These are phyloP conservation scores for Aporophyla lueneburgensis DNA, from an alignment of 2,888 invertebrate genomes.

Conservation along the genomic window DNA sequence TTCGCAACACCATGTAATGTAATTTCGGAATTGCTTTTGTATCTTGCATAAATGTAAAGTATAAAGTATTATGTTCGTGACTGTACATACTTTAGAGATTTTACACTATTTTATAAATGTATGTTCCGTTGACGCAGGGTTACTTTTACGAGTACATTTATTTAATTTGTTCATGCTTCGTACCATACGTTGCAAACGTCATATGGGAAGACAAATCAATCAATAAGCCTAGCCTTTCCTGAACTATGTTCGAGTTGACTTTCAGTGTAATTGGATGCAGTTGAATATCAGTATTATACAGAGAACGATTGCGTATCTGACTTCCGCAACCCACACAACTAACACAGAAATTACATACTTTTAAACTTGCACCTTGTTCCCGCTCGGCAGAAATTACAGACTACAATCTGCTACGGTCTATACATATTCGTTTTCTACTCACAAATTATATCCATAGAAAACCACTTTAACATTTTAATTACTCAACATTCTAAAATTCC, in stretches of 20 bases:
- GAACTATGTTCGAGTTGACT: neutral
- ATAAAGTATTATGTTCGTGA: neutral
- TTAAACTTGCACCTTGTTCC: neutral
- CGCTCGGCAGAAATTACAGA: neutral
- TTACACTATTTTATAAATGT: no score
- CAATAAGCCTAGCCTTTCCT: neutral
- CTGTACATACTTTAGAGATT: neutral
- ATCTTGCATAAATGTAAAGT: neutral
- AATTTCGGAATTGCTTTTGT: neutral
- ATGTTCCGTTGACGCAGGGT: neutral
- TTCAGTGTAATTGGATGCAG: neutral
- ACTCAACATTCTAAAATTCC: slow-evolving; percentile 17
- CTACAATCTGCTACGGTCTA: no score
- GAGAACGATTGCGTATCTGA: no score
- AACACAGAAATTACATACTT: neutral
- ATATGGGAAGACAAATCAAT: neutral
- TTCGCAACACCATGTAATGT: neutral
- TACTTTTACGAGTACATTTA: neutral
- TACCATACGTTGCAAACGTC: neutral
- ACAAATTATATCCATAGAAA: neutral
- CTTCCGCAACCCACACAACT: no score
- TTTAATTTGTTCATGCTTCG: no score
- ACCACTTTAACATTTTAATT: neutral
- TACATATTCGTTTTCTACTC: neutral
- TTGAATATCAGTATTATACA: neutral